These are phyloP conservation scores for Teleiodes luculella DNA, from an alignment of 2,888 invertebrate genomes.

Conservation along the genomic window DNA sequence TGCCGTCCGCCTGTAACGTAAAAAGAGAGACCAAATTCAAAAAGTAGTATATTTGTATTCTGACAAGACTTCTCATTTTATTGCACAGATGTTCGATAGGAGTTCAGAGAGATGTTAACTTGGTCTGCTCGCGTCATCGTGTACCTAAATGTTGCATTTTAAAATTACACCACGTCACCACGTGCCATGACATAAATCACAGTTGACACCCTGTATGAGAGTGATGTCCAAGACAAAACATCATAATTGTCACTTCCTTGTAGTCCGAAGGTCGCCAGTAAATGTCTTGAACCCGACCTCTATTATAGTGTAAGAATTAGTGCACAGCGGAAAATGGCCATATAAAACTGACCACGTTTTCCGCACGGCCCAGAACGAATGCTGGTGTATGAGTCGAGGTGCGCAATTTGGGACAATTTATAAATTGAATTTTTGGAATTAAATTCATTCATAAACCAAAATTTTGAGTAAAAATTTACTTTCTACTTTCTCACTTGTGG, in stretches of 20 bases:
- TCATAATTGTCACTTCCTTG: constrained; percentile 30
- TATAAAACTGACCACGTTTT: constrained; percentile 27
- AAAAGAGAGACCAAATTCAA: not conserved
- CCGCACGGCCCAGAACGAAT: constrained; percentile 9
- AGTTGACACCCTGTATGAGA: not conserved
- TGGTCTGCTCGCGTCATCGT: too few relatives aligned
- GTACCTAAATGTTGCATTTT: too few relatives aligned
- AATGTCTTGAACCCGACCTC: constrained; percentile 48
- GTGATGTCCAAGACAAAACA: constrained; percentile 10
- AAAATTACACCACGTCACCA: not conserved
- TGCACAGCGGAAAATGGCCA: constrained; percentile 23
- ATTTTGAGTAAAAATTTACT: too few relatives aligned
- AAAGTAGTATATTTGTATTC: not conserved
- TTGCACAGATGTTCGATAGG: not conserved
- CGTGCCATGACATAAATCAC: not conserved
- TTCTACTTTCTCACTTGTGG: not conserved
- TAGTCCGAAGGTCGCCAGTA: constrained; percentile 33
- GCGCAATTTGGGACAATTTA: not conserved
- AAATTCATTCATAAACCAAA: too few relatives aligned
- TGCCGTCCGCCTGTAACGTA: too few relatives aligned
- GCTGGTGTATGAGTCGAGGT: not conserved
- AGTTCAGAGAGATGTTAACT: too few relatives aligned
- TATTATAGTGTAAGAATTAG: constrained; percentile 33
- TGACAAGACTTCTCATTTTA: not conserved
- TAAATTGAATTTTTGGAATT: too few relatives aligned